Evolutionary conservation across 1,140 invertebrate genomes (phyloP), one percentile per base, ranked within the genome.

Genomic region (Arion vulgaris): DNA sequence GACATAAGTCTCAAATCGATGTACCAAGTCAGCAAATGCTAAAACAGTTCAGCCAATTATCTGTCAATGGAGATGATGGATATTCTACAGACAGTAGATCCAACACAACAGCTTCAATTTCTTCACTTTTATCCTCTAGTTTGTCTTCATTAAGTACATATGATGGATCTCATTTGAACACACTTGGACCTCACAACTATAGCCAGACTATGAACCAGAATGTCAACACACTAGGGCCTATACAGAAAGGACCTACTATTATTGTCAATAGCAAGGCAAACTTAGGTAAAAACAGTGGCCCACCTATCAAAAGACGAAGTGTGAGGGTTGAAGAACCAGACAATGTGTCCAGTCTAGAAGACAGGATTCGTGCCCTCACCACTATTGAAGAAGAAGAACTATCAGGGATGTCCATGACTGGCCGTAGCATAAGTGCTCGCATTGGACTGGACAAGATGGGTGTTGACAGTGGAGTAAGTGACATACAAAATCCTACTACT

Each of bases 321-420:
- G 23, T 71, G 1, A 62, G 17, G 9, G 15, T 32, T 28, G 78
- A 80, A 71, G 32, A 28, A 9, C 62, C 26, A 38, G 78, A 80
- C 15, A 71, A 1, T 32, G 23, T 38, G 0, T 41, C 39, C 19
- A 66, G 53, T 39, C 45, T 80, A 26, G 78, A 80, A 80, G 78
- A 80, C 39, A 53, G 78, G 49, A 7, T 80, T 39, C 78, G 78
- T 32, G 78, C 78, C 17, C 66, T 80, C 5, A 80, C 78, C 1
- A 80, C 78, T 34, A 80, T 80, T 71, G 78, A 80, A 34, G 78
- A 80, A 51, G 78, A 80, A 71, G 78, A 80, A 9, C 36, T 62
- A 49, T 45, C 78, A 15, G 23, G 34, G 1, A 11, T 23, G 13
- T 15, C 32, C 23, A 1, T 11, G 19, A 36, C 17, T 23, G 17